A percentile compares a stretch with the other conserved stretches of the same genome.
phyloP scores from a whole-genome alignment of 2,888 invertebrate species.

The Hecatera dysodea region DNA sequence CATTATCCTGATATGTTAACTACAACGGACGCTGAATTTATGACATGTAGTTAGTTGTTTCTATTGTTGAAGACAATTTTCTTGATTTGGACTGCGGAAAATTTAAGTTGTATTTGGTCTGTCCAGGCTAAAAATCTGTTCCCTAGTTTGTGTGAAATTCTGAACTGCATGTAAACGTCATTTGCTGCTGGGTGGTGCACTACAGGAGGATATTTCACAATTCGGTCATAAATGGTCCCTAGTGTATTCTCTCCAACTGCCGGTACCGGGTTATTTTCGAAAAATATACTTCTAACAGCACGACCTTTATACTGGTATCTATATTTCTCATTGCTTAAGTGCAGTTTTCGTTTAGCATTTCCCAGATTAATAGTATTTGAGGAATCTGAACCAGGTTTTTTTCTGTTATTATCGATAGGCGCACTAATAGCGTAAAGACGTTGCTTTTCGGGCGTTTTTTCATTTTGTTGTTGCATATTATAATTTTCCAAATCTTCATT shows the following conservation, averaged over 20 bases:
- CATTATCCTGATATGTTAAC: too few relatives aligned
- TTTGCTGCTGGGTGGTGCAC: not conserved
- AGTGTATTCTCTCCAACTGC: rapidly evolving
- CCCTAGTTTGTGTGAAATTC: constrained; percentile 18
- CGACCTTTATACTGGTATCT: not conserved
- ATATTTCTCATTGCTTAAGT: not conserved
- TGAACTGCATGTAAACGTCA: not conserved
- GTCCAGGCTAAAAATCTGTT: constrained; percentile 25
- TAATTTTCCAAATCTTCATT: not conserved
- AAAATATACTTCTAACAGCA: not conserved
- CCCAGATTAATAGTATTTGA: not conserved
- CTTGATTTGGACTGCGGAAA: not conserved
- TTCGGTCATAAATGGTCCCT: not conserved
- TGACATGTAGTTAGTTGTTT: too few relatives aligned
- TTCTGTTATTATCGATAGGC: not conserved
- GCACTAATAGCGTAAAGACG: not conserved
- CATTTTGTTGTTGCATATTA: constrained; percentile 1
- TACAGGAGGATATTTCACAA: not conserved
- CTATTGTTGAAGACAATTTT: not conserved
- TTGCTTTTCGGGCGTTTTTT: constrained; percentile 3
- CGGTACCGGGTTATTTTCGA: rapidly evolving
- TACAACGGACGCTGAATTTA: too few relatives aligned
- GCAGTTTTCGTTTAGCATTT: not conserved
- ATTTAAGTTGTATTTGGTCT: constrained; percentile 1
- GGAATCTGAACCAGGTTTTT: not conserved